Evolutionary conservation across 2,797 vertebrate genomes (phyloP), one percentile per base, ranked within the genome.

Genomic region (Poecile montanus): DNA sequence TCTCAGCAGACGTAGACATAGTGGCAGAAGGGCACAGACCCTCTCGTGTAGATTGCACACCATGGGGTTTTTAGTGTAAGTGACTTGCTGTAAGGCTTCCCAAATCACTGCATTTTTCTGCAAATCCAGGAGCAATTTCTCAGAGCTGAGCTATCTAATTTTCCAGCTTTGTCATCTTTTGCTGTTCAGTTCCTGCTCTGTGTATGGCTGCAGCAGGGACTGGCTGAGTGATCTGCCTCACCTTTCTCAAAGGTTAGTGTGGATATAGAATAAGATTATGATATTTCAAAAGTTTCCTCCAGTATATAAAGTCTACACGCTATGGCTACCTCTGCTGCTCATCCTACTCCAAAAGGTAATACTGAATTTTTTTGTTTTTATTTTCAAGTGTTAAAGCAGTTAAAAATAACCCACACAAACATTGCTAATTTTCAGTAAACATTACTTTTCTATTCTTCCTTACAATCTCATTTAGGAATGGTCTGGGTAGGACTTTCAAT

Each of bases 281-380:
- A 10, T 19, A 16, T 80, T 81, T 93, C 30, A 67, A 12, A 3
- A 3, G 10, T 74, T 71, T 75, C 51, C 27, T 78, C 23, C 70
- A 50, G 2, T 14, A 13, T 18, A 42, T 63, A 2, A 78, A 63
- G 11, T 34, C 13, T 42, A 5, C 30, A 13, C 3, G 0, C 51
- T 27, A 18, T 40, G 40, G 36, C 72, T 67, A 34, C 27, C 18
- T 78, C 62, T 72, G 32, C 47, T 79, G 27, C 29, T 78, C 14
- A 29, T 73, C 26, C 32, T 38, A 2, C 54, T 83, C 34, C 15
- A 36, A 68, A 91, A 84, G 32, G 47, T 94, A 90, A 78, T 61
- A 23, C 2, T 61, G n/a, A 51, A 18, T 54, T 36, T 67, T 73
- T n/a, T n/a, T n/a, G n/a, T 62, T 27, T 78, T 67, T 79, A 7